phyloP scores from a whole-genome alignment of 2,113 vertebrate genomes.

The Gambusia affinis region DNA sequence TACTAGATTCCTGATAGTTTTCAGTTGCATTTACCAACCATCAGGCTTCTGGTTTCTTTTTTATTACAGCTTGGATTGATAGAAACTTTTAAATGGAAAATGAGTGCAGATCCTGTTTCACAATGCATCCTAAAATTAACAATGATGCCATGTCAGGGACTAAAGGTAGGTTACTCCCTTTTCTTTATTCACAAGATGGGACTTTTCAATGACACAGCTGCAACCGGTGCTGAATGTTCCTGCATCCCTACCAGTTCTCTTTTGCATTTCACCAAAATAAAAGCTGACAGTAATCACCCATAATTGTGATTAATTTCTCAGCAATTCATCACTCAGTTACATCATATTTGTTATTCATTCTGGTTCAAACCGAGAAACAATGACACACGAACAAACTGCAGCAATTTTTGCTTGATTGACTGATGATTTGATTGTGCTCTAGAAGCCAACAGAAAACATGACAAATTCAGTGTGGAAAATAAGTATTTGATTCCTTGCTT shows the following conservation, averaged over 20 bases:
- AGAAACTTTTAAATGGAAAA: background rate
- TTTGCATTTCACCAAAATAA: conserved; percentile 3
- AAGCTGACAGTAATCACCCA: conserved; percentile 19
- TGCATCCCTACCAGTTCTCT: background rate
- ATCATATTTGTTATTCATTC: conserved; percentile 3
- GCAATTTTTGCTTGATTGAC: background rate
- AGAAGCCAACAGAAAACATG: background rate
- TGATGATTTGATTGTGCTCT: background rate
- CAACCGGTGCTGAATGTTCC: background rate
- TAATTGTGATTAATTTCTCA: conserved; percentile 7
- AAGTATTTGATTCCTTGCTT: background rate
- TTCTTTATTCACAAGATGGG: background rate
- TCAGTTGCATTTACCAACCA: background rate
- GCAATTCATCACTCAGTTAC: conserved; percentile 1
- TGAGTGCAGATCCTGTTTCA: background rate
- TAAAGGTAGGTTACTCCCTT: conserved; percentile 5
- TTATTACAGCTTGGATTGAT: conserved; percentile 12
- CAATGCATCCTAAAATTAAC: background rate
- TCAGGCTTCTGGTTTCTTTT: background rate
- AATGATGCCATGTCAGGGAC: background rate
- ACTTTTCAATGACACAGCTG: conserved; percentile 27
- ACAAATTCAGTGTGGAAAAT: background rate
- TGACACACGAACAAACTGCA: background rate
- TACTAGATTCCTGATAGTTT: conserved; percentile 7
- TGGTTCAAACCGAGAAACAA: background rate